phyloP scores from a whole-genome alignment of 2,888 invertebrate genomes.

The Drymonia ruficornis region DNA sequence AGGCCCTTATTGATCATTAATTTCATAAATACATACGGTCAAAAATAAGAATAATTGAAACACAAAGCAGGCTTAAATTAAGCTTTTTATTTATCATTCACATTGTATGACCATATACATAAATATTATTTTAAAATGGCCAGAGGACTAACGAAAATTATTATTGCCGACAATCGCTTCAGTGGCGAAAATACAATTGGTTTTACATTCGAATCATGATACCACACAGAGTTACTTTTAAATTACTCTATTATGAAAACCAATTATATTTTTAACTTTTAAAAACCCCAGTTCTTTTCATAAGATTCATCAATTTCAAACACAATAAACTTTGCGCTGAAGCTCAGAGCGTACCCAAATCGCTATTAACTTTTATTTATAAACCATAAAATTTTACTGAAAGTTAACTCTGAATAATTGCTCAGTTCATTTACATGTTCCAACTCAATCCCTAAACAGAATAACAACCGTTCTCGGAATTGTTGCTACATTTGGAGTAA shows the following conservation, averaged over 20 bases:
- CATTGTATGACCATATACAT: conserved; percentile 55
- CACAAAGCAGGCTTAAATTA: conserved; percentile 42
- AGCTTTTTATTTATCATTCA: conserved; percentile 61
- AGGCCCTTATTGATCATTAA: too few species aligned
- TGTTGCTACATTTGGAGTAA: neutral
- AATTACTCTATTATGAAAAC: too few species aligned
- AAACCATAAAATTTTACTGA: neutral
- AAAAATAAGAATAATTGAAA: conserved; percentile 10
- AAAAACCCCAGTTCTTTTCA: too few species aligned
- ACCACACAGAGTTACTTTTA: too few species aligned
- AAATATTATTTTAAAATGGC: conserved; percentile 48
- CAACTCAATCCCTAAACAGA: neutral
- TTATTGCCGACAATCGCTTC: conserved; percentile 46
- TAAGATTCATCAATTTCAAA: too few species aligned
- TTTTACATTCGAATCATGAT: too few species aligned
- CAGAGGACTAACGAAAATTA: conserved; percentile 46
- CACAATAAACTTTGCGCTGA: neutral
- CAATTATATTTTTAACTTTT: too few species aligned
- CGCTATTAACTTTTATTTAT: neutral
- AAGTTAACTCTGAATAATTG: neutral
- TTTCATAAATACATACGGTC: neutral
- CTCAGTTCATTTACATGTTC: conserved; percentile 1
- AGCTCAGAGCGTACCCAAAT: neutral
- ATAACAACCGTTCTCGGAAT: neutral
- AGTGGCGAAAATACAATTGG: neutral